Percentiles rank a stretch among this genome's conserved stretches.
phyloP scores from a whole-genome alignment of 2,113 vertebrate genomes.

The Zosterops lateralis region DNA sequence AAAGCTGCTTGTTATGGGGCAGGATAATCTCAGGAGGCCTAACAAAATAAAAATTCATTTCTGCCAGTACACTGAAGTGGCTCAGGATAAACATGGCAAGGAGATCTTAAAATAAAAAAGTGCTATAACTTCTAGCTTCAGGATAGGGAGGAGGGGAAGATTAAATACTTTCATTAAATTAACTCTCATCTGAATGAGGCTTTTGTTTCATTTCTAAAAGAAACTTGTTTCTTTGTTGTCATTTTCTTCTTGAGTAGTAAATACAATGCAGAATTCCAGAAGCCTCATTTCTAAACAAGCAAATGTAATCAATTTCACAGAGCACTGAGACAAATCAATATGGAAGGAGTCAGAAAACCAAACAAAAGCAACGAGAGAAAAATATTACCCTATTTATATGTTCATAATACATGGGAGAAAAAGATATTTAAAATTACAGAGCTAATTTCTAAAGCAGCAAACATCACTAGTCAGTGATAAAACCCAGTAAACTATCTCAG shows the following conservation, averaged over 20 bases:
- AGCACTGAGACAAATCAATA: conserved; percentile 55
- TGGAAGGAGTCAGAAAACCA: conserved; percentile 23
- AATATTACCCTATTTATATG: background rate
- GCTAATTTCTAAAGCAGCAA: conserved; percentile 15
- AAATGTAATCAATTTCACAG: conserved; percentile 46
- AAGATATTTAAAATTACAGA: conserved; percentile 42
- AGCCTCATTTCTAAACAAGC: conserved; percentile 25
- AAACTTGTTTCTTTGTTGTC: background rate
- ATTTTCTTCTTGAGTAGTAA: conserved; percentile 10
- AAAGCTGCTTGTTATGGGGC: background rate
- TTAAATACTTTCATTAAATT: conserved; percentile 64
- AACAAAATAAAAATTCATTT: conserved; percentile 29
- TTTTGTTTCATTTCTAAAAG: conserved; percentile 43
- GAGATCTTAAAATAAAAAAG: conserved; percentile 44
- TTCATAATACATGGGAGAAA: background rate
- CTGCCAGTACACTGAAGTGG: conserved; percentile 12
- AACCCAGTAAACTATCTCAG: conserved; percentile 15
- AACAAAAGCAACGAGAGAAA: conserved; percentile 31
- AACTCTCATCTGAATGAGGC: conserved; percentile 10
- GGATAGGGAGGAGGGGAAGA: conserved; percentile 29
- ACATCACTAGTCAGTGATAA: conserved; percentile 7
- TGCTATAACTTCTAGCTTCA: background rate
- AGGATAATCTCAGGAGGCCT: conserved; percentile 6
- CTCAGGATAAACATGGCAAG: conserved; percentile 45
- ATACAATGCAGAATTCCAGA: conserved; percentile 36